phyloP scores from a whole-genome alignment of 2,113 vertebrate species.

The Rhabdomys dilectus region DNA sequence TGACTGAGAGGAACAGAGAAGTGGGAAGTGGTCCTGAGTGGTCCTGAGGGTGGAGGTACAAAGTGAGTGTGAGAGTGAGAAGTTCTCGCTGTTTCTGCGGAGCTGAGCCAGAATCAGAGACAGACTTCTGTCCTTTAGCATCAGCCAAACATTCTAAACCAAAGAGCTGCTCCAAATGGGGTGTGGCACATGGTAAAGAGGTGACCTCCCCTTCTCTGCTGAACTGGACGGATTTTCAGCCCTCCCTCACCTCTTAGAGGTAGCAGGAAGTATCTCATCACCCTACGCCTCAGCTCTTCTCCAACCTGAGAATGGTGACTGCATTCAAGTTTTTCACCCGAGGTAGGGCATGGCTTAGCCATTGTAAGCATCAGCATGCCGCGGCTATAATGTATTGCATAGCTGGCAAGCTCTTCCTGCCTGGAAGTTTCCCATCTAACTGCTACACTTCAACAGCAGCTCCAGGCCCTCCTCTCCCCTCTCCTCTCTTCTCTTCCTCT shows the following conservation, averaged over 20 bases:
- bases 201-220: too few species aligned
- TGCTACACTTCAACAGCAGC: background rate
- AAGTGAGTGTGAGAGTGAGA: background rate
- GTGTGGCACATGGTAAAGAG: background rate
- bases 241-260: background rate
- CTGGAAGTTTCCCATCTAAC: background rate
- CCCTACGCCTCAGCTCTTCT: background rate
- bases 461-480: background rate
- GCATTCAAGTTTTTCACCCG: background rate
- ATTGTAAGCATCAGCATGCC: background rate
- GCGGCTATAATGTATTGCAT: background rate
- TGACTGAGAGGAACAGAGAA: background rate
- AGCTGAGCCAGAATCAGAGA: constrained; percentile 10
- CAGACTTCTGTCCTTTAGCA: background rate
- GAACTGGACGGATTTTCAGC: background rate
- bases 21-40: background rate
- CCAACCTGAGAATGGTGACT: background rate
- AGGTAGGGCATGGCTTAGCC: background rate
- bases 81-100: background rate
- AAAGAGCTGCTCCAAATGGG: background rate
- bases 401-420: background rate
- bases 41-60: background rate
- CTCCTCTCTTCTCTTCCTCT: too few species aligned
- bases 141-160: background rate
- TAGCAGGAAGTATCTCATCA: background rate